A percentile compares a stretch with the other conserved stretches of the same genome.
Conservation (phyloP, 2,113 vertebrate genomes). For the Hemichromis elongatus region DNA sequence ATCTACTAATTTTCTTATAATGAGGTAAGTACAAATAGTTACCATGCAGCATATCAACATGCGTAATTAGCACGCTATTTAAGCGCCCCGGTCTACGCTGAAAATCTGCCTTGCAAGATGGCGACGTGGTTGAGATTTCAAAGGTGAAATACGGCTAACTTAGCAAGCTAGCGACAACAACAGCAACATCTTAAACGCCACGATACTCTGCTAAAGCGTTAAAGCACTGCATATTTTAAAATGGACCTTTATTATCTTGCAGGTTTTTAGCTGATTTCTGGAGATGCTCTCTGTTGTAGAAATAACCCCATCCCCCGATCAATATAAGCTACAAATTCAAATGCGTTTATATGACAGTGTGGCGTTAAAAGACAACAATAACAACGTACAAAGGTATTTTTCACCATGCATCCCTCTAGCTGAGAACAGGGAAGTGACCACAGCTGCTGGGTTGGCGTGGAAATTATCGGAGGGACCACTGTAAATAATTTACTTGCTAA, state of each 20-base stretch:
- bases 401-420: neutral
- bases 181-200: slow-evolving; percentile 11
- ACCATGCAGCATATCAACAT: neutral
- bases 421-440: neutral
- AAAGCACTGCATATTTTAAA: neutral
- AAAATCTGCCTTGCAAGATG: slow-evolving; percentile 75
- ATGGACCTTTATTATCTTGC: neutral
- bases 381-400: slow-evolving; percentile 5
- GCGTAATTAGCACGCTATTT: slow-evolving; percentile 28
- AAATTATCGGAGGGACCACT: neutral
- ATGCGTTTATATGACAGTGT: slow-evolving; percentile 25
- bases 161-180: slow-evolving; percentile 56
- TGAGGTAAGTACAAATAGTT: slow-evolving; percentile 67
- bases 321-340: slow-evolving; percentile 37
- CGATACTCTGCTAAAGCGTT: neutral
- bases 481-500: neutral
- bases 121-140: slow-evolving; percentile 74
- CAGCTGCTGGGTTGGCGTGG: neutral
- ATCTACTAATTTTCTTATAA: slow-evolving; percentile 36
- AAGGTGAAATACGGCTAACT: slow-evolving; percentile 72
- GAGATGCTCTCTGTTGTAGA: slow-evolving; percentile 10
- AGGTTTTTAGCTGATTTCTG: slow-evolving; percentile 21
- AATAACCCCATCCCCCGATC: slow-evolving; percentile 49
- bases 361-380: slow-evolving; percentile 43
- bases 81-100: slow-evolving; percentile 44